phyloP scores from a whole-genome alignment of 2,888 invertebrate genomes.

The Helobdella robusta region DNA sequence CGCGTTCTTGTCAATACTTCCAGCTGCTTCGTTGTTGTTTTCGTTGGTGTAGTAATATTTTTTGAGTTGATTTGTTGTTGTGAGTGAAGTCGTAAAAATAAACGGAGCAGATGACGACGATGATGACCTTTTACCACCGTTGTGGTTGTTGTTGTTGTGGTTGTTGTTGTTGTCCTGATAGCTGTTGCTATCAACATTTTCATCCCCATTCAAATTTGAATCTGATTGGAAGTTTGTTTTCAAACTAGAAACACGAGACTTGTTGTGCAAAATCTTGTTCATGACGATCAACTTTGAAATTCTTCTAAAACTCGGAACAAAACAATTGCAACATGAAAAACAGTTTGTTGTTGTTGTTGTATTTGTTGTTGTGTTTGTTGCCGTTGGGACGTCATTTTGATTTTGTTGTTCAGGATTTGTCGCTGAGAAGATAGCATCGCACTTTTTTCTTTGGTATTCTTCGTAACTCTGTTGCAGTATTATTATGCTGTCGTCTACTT shows the following conservation, averaged over 20 bases:
- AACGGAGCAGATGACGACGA: no score
- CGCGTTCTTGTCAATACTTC: no score
- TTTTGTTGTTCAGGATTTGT: no score
- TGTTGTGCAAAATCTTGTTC: background rate
- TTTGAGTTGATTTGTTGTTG: background rate
- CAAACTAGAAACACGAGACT: background rate
- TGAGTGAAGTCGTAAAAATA: conserved; percentile 18
- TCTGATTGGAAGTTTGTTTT: no score
- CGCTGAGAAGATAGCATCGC: no score
- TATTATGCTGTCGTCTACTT: no score
- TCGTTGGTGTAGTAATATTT: background rate
- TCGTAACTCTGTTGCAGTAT: no score
- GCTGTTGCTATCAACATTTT: background rate
- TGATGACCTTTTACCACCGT: background rate
- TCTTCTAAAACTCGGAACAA: background rate
- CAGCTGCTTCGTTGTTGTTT: no score
- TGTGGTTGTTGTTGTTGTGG: conserved; percentile 4
- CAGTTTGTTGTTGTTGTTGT: background rate
- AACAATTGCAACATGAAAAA: background rate
- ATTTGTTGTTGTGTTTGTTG: conserved; percentile 2
- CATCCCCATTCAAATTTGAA: no score
- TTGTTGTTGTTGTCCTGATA: background rate
- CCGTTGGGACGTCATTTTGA: no score
- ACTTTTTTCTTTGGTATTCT: no score
- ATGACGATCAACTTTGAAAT: background rate